Percentiles rank a stretch among this genome's conserved stretches.
phyloP scores from a whole-genome alignment of 2,888 invertebrate genomes.

The Fissipunctia ypsillon region DNA sequence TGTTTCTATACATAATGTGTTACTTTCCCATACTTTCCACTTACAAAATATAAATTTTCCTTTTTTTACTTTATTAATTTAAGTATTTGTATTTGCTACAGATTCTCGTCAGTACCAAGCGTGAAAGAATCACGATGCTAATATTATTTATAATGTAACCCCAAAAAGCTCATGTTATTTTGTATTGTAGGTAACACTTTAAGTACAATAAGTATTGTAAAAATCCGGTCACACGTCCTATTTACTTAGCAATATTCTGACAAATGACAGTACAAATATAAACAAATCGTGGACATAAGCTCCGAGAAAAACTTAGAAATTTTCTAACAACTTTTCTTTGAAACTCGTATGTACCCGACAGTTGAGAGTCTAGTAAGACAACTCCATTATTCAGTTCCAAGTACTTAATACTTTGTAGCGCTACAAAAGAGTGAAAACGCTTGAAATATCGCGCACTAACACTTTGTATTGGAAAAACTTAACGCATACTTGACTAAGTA shows the following conservation, averaged over 20 bases:
- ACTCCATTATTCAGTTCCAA: slow-evolving; percentile 36
- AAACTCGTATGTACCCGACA: slow-evolving; percentile 24
- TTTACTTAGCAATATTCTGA: background rate
- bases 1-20: no score
- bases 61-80: no score
- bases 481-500: slow-evolving; percentile 8
- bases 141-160: no score
- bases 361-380: slow-evolving; percentile 25
- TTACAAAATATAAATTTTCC: no score
- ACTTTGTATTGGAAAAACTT: slow-evolving; percentile 38
- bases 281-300: slow-evolving; percentile 8
- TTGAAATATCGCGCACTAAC: slow-evolving; percentile 52
- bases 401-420: slow-evolving; percentile 52
- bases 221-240: background rate
- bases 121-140: no score
- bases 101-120: no score
- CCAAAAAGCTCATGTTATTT: background rate
- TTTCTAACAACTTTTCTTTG: slow-evolving; percentile 44
- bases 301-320: slow-evolving; percentile 40
- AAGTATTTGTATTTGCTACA: no score
- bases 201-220: background rate
- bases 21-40: no score
- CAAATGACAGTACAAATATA: background rate
- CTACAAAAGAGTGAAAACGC: slow-evolving; percentile 58
- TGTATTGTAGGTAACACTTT: background rate